Evolutionary conservation across 2,888 invertebrate species (phyloP), one percentile per base, ranked within the genome.

Genomic region (Blomia tropicalis): DNA sequence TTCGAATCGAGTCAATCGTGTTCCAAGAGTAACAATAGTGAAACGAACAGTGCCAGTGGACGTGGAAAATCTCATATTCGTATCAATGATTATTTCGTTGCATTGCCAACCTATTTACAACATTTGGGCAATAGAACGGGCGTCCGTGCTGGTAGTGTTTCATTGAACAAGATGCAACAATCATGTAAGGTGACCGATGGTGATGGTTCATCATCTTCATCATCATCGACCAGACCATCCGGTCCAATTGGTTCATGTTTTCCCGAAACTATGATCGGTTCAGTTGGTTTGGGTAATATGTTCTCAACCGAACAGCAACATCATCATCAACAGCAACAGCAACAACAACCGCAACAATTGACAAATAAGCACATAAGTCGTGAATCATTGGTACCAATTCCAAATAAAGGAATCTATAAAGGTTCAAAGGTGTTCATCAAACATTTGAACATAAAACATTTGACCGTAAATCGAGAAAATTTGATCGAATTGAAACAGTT

Each of bases 401-500:
- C 59, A 25, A 58, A 23, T 22, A 58, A 58, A 27, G 59, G 59
- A 14, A 58, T 58, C 4, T 58, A 58, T 27, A 58, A 58, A 68
- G 67, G 69, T 22, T 56, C 62, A 4, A 66, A 67, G 31, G 70
- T 71, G 23, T 70, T 69, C 14, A 64, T 70, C 0, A 70, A 69
- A 63, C 64, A 64, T 58, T 47, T 70, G 4, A 60, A 67, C 30
- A 56, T 68, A 23, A 62, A 59, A 7, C 69, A 70, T 59, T 11
- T 70, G 4, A 66, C 68, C 19, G 25, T 70, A 5, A 67, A 66
- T 25, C 65, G 71, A 58, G 44, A 44, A 2, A 60, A 88, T 32
- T 74, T 88, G 41, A 83, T 86, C 82, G 88, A 89, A 74, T 85
- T 89, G 25, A 87, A 87, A 74, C 36, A 67, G 47, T 63, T 68